phyloP scores from a whole-genome alignment of 2,888 invertebrate species.

The Oligia strigilis region DNA sequence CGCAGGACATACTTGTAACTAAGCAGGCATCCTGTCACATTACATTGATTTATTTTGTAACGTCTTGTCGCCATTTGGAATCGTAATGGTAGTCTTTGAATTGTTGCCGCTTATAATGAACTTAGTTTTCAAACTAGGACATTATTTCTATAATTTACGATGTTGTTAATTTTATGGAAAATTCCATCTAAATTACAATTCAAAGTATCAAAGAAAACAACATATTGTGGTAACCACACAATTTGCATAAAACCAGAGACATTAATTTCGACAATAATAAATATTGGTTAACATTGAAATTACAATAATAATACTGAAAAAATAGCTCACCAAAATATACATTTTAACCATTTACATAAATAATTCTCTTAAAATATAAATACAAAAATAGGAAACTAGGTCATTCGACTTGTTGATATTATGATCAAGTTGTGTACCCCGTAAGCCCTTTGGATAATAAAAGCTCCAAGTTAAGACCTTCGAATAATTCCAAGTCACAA shows the following conservation, averaged over 20 bases:
- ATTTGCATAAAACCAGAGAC: background rate
- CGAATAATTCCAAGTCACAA: slow-evolving; percentile 65
- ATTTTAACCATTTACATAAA: slow-evolving; percentile 14
- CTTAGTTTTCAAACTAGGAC: slow-evolving; percentile 43
- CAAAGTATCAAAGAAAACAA: background rate
- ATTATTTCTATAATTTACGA: slow-evolving; percentile 33
- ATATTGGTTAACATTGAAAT: slow-evolving; percentile 9
- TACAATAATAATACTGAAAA: background rate
- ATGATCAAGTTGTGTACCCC: slow-evolving; percentile 59
- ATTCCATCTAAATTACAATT: background rate
- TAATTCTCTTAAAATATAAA: slow-evolving; percentile 30
- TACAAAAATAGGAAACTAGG: slow-evolving; percentile 53
- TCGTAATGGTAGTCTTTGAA: slow-evolving; percentile 35
- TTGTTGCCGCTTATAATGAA: slow-evolving; percentile 44
- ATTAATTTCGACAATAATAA: slow-evolving; percentile 7
- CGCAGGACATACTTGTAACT: slow-evolving; percentile 58
- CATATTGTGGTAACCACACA: background rate
- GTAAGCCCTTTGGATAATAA: slow-evolving; percentile 62
- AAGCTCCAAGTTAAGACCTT: slow-evolving; percentile 57
- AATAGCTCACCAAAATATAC: background rate
- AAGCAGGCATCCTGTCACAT: slow-evolving; percentile 51
- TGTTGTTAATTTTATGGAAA: slow-evolving; percentile 1
- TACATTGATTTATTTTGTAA: slow-evolving; percentile 53
- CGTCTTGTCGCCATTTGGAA: slow-evolving; percentile 31
- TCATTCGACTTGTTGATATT: slow-evolving; percentile 64